These are phyloP conservation scores for Sycophaga agraensis DNA, from an alignment of 1,140 invertebrate species.

Conservation along the genomic window DNA sequence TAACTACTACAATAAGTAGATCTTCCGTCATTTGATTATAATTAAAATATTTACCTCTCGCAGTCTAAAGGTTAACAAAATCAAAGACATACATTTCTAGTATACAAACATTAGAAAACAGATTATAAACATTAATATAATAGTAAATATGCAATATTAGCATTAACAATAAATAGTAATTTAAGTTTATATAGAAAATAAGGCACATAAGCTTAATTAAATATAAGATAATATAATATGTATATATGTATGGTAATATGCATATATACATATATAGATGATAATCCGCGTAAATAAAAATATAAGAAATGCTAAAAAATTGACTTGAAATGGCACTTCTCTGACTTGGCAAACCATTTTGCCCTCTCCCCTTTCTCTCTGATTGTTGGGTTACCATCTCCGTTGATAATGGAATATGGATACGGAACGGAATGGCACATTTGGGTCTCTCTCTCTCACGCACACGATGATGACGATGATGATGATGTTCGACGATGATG, in stretches of 20 bases:
- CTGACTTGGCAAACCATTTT: constrained; percentile 79
- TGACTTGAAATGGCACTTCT: constrained; percentile 64
- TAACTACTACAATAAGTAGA: too few relatives aligned
- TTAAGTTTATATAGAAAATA: too few relatives aligned
- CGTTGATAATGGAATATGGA: constrained; percentile 45
- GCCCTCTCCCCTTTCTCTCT: constrained; percentile 72
- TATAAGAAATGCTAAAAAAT: constrained; percentile 38
- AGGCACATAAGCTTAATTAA: too few relatives aligned
- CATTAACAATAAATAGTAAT: too few relatives aligned
- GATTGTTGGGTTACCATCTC: constrained; percentile 75
- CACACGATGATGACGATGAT: constrained; percentile 28
- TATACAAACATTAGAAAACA: too few relatives aligned
- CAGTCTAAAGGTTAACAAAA: too few relatives aligned
- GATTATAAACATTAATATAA: too few relatives aligned
- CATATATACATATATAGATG: constrained; percentile 5
- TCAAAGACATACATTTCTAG: too few relatives aligned
- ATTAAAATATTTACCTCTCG: too few relatives aligned
- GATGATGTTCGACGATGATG: constrained; percentile 16
- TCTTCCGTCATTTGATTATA: too few relatives aligned
- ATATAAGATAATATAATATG: too few relatives aligned
- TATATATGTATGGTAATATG: background rate
- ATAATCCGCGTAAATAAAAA: constrained; percentile 7
- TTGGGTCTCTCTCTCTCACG: constrained; percentile 43
- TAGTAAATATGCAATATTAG: too few relatives aligned
- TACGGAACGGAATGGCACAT: constrained; percentile 44